Conservation (phyloP, 2,113 vertebrate species). For the Trematomus loennbergii region DNA sequence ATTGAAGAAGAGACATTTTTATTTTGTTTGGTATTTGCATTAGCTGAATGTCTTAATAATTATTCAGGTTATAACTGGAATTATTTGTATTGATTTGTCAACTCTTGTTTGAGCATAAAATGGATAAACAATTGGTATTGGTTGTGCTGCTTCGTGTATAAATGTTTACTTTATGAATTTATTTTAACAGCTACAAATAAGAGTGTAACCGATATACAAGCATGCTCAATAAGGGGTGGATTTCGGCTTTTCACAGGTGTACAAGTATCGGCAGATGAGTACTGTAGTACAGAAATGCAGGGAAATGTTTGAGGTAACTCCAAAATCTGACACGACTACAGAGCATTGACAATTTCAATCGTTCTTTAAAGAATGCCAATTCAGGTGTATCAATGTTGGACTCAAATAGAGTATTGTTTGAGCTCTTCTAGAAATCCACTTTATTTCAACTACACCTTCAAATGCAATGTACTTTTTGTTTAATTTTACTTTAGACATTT, state of each 20-base stretch:
- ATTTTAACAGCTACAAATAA: background rate
- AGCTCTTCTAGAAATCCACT: background rate
- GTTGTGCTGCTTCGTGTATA: background rate
- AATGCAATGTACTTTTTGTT: background rate
- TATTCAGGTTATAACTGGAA: background rate
- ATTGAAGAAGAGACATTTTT: background rate
- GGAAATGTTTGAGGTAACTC: background rate
- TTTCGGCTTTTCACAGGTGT: background rate
- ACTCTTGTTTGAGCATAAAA: background rate
- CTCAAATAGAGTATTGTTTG: background rate
- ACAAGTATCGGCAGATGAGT: background rate
- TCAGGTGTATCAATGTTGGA: background rate
- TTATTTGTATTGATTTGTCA: background rate
- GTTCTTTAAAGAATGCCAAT: background rate
- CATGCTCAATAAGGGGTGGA: background rate
- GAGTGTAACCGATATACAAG: background rate
- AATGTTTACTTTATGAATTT: background rate
- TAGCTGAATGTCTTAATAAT: background rate
- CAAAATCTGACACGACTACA: background rate
- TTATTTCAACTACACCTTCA: background rate
- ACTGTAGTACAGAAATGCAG: background rate
- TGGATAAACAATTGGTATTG: background rate
- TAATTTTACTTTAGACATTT: background rate
- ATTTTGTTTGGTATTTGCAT: background rate
- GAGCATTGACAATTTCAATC: background rate